Conservation (phyloP, 2,113 vertebrate species). For the Rhinogobius similis region DNA sequence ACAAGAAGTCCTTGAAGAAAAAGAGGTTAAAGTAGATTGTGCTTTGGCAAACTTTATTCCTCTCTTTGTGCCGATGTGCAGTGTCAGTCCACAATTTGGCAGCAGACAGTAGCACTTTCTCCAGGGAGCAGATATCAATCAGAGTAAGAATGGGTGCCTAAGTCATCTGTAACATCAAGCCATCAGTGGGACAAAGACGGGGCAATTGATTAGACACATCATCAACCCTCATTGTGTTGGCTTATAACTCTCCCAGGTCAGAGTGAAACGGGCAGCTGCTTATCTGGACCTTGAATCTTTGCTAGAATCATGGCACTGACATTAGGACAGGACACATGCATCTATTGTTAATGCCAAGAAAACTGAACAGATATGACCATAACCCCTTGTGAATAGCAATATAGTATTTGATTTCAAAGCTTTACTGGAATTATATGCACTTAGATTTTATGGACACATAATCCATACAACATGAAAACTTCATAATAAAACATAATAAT, state of each 20-base stretch:
- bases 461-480: too few species aligned
- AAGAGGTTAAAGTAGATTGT: constrained; percentile 44
- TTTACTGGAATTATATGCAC: constrained; percentile 23
- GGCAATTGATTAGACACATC: constrained; percentile 52
- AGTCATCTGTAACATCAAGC: constrained; percentile 50
- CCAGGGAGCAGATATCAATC: constrained; percentile 52
- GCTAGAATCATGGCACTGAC: neutral
- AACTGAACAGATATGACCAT: constrained; percentile 9
- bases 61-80: constrained; percentile 34
- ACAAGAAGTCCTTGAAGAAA: constrained; percentile 45
- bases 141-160: constrained; percentile 41
- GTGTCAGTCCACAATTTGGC: constrained; percentile 41
- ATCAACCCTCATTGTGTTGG: constrained; percentile 41
- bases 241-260: constrained; percentile 31
- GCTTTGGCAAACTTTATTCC: constrained; percentile 47
- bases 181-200: constrained; percentile 31
- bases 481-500: too few species aligned
- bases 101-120: constrained; percentile 50
- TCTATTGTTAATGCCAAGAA: constrained; percentile 10
- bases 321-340: constrained; percentile 5
- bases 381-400: constrained; percentile 17
- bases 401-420: constrained; percentile 21
- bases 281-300: constrained; percentile 25
- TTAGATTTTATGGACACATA: neutral
- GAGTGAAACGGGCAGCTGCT: constrained; percentile 28